A percentile compares a stretch with the other conserved stretches of the same genome.
These are phyloP conservation scores for Sminthopsis crassicaudata DNA, from an alignment of 2,113 vertebrate genomes.

Conservation along the genomic window DNA sequence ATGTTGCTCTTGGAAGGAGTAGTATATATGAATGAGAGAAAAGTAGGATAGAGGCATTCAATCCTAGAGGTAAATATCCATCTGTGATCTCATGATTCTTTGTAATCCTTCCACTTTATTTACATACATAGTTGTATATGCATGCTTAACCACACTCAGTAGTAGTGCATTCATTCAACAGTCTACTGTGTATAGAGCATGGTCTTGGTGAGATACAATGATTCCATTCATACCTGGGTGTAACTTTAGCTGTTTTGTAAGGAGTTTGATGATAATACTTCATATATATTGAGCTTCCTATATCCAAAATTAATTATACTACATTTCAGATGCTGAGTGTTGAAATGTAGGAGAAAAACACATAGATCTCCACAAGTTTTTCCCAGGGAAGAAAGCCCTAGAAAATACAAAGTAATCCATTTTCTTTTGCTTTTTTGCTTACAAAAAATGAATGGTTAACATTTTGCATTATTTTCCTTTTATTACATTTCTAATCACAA, in stretches of 20 bases:
- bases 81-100: not conserved
- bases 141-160: not conserved
- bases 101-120: not conserved
- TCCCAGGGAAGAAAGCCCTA: conserved; percentile 46
- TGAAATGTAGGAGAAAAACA: not conserved
- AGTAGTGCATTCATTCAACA: not conserved
- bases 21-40: not conserved
- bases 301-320: conserved; percentile 9
- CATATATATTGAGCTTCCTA: not conserved
- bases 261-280: not conserved
- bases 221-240: not conserved
- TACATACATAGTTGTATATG: not conserved
- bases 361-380: not conserved
- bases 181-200: not conserved
- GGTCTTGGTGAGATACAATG: not conserved
- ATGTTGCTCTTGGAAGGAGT: not conserved
- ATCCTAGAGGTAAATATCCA: not conserved
- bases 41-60: not conserved
- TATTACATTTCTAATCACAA: conserved; percentile 32
- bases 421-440: conserved; percentile 31
- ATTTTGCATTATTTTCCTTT: conserved; percentile 59
- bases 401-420: not conserved
- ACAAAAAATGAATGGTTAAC: conserved; percentile 36
- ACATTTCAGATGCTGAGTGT: conserved; percentile 11
- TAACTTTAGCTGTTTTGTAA: not conserved